These are phyloP conservation scores for Zoroaster sp. DNA, from an alignment of 53 echinoderm and acorn worm species.

Conservation along the genomic window DNA sequence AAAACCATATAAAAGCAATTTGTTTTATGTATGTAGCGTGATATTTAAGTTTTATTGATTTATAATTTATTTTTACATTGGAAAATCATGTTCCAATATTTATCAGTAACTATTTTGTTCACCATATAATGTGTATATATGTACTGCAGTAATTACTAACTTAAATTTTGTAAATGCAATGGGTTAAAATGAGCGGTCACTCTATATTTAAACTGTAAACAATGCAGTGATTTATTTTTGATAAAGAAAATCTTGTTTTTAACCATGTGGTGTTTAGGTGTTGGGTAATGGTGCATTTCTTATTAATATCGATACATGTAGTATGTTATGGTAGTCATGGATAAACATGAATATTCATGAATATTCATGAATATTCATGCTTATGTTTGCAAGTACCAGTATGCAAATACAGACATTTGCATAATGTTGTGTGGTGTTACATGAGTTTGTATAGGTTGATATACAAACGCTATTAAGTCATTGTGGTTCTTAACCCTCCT, in stretches of 20 bases:
- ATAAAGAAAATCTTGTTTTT: background rate
- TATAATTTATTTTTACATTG: background rate
- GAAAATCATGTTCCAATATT: background rate
- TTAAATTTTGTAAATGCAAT: too few species aligned
- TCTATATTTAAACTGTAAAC: background rate
- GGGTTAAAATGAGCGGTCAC: too few species aligned
- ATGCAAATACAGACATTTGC: conserved; percentile 26
- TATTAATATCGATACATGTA: too few species aligned
- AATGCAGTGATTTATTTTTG: background rate
- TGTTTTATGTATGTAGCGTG: too few species aligned
- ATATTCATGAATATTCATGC: background rate
- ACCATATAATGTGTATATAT: background rate
- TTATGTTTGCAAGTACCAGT: background rate
- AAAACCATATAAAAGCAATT: too few species aligned
- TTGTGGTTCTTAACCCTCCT: too few species aligned
- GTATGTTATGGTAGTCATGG: too few species aligned
- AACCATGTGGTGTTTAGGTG: background rate
- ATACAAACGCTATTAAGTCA: too few species aligned
- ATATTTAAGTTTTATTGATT: background rate
- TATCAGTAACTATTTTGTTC: background rate
- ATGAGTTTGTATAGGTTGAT: too few species aligned
- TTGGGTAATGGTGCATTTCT: background rate
- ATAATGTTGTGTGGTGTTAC: too few species aligned
- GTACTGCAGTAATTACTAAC: background rate
- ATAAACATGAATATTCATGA: too few species aligned